These are phyloP conservation scores for Mycteria americana DNA, from an alignment of 2,797 vertebrate species.

Conservation along the genomic window DNA sequence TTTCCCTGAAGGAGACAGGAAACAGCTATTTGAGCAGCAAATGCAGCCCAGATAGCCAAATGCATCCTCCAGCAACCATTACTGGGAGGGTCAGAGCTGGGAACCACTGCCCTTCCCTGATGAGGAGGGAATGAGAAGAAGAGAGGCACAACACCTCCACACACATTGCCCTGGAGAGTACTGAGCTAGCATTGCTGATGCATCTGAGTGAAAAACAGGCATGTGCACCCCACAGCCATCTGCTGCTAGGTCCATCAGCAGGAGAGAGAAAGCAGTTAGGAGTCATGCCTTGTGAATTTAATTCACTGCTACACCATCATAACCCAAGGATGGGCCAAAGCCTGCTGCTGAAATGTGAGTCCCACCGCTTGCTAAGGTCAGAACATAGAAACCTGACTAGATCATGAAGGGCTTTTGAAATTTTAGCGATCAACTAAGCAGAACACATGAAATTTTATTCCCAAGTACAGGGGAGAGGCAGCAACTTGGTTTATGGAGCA, in stretches of 20 bases:
- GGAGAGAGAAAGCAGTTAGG: neutral
- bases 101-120: neutral
- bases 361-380: neutral
- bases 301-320: neutral
- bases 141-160: neutral
- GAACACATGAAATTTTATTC: neutral
- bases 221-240: accelerated
- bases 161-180: neutral
- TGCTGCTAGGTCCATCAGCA: neutral
- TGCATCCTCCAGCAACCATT: neutral
- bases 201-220: neutral
- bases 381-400: neutral
- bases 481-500: neutral
- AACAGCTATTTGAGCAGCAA: neutral
- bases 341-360: neutral
- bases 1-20: neutral
- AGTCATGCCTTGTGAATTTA: neutral
- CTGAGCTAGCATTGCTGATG: neutral
- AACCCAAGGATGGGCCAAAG: neutral
- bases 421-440: neutral
- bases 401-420: neutral
- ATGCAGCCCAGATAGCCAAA: neutral
- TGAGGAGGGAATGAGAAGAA: neutral
- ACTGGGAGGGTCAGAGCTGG: neutral
- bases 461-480: neutral